Conservation (phyloP, 2,888 invertebrate species). For the Holacanthella duospinosa region DNA sequence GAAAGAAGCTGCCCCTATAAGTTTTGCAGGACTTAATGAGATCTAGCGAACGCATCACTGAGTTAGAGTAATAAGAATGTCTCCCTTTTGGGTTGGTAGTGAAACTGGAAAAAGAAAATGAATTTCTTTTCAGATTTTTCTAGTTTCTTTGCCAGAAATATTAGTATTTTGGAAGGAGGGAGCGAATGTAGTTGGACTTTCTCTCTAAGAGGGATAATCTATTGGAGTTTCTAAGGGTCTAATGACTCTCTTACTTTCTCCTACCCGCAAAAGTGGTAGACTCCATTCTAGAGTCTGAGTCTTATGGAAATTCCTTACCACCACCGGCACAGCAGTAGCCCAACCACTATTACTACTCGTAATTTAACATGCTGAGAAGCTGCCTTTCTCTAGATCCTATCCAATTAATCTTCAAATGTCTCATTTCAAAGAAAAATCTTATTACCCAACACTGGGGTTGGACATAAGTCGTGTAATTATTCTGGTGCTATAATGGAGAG, state of each 20-base stretch:
- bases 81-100: constrained; percentile 5
- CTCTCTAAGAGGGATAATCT: constrained; percentile 9
- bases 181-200: neutral
- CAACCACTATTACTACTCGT: too few relatives aligned
- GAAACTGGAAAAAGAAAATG: neutral
- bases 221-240: constrained; percentile 6
- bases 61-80: neutral
- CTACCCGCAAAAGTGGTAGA: neutral
- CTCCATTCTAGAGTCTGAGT: neutral
- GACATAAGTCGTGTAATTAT: too few relatives aligned
- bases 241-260: constrained; percentile 11
- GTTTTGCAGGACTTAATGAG: constrained; percentile 7
- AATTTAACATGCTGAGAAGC: too few relatives aligned
- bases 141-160: neutral
- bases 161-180: too few relatives aligned
- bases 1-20: too few relatives aligned
- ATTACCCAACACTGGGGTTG: too few relatives aligned
- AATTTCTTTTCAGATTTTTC: constrained; percentile 1
- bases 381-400: too few relatives aligned
- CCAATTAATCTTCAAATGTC: too few relatives aligned
- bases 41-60: neutral
- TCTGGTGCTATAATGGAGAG: too few relatives aligned
- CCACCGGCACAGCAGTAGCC: too few relatives aligned
- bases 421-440: too few relatives aligned
- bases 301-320: too few relatives aligned